Evolutionary conservation across 2,113 vertebrate genomes (phyloP).

Genomic region (Balaenoptera acutorostrata): DNA sequence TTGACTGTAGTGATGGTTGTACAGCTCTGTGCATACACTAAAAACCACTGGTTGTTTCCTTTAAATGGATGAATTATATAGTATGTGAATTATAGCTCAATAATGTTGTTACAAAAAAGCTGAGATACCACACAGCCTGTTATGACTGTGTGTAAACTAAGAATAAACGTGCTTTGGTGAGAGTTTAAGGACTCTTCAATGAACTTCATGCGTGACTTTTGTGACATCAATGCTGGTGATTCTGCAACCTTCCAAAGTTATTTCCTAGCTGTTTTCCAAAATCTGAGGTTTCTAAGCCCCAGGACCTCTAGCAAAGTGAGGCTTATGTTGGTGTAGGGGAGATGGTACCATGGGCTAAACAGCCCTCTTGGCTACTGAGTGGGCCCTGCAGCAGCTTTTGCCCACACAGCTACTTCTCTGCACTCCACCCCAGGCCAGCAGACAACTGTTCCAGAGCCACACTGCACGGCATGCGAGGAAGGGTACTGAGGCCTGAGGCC

Average conservation of each 20-base stretch:
- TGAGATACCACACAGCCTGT: background rate
- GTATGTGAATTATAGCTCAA: background rate
- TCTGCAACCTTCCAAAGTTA: background rate
- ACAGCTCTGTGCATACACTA: background rate
- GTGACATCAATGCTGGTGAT: background rate
- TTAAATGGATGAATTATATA: background rate
- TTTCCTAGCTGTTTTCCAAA: background rate
- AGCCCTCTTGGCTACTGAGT: background rate
- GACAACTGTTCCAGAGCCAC: background rate
- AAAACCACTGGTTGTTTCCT: background rate
- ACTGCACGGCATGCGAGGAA: background rate
- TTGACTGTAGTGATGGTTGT: background rate
- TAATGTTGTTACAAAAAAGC: background rate
- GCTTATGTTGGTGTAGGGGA: background rate
- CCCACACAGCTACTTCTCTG: background rate
- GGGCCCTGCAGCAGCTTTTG: background rate
- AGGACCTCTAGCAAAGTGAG: background rate
- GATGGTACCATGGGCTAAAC: background rate
- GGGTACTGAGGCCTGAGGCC: background rate
- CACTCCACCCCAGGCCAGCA: background rate
- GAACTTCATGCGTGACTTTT: background rate
- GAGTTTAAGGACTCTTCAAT: background rate
- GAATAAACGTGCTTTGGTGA: background rate
- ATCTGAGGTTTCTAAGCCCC: background rate
- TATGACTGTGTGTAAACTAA: background rate